These are phyloP conservation scores for Plutella xylostella DNA, from an alignment of 2,888 invertebrate species.

Conservation along the genomic window DNA sequence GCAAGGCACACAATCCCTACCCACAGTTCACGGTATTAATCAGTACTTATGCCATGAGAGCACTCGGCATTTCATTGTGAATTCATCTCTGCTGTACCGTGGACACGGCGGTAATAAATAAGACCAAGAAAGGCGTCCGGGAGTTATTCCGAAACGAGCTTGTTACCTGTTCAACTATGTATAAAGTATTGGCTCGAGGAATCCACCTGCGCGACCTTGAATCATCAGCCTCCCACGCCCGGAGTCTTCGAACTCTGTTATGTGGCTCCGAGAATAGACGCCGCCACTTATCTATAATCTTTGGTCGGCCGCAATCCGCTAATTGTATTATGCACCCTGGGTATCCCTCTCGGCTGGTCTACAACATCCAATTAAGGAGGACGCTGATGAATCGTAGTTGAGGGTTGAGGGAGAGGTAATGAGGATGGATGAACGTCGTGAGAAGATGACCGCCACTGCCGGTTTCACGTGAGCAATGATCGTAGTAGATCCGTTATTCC, in stretches of 20 bases:
- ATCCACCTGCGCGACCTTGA: slow-evolving; percentile 6
- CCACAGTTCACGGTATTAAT: background rate
- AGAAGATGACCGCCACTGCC: slow-evolving; percentile 4
- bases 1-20: slow-evolving; percentile 16
- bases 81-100: too few relatives aligned
- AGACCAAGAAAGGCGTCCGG: too few relatives aligned
- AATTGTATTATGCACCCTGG: slow-evolving; percentile 31
- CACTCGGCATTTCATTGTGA: background rate
- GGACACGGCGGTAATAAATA: too few relatives aligned
- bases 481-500: slow-evolving; percentile 1
- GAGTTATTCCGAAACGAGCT: too few relatives aligned
- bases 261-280: slow-evolving; percentile 3
- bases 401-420: background rate
- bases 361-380: background rate
- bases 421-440: background rate
- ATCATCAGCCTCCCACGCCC: background rate
- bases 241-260: slow-evolving; percentile 2
- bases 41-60: slow-evolving; percentile 8
- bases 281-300: slow-evolving; percentile 16
- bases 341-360: background rate
- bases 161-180: too few relatives aligned
- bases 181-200: too few relatives aligned
- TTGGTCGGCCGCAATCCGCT: slow-evolving; percentile 36
- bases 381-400: background rate
- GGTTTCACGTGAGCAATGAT: slow-evolving; percentile 9